Percentiles rank a stretch among this genome's conserved stretches.
Conservation (phyloP, 2,113 vertebrate species). For the Chelonoidis abingdonii region DNA sequence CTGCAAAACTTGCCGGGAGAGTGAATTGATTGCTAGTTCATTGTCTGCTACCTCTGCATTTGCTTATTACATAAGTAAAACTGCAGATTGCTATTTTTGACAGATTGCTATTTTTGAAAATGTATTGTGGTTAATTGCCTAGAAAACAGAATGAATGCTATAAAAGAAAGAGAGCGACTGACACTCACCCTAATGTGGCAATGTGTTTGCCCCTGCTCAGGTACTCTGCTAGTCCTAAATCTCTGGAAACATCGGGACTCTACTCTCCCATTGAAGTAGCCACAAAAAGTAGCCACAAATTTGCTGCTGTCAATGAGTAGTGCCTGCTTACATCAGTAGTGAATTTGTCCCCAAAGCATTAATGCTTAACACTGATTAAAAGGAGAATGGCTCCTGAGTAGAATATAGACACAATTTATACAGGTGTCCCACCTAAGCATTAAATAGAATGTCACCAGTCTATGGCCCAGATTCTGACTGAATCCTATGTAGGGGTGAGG, state of each 20-base stretch:
- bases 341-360: neutral
- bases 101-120: constrained; percentile 58
- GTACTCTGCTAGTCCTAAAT: neutral
- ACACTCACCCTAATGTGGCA: neutral
- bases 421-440: neutral
- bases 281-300: neutral
- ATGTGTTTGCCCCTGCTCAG: neutral
- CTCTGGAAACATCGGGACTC: neutral
- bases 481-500: neutral
- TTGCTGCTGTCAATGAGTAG: neutral
- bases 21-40: constrained; percentile 24
- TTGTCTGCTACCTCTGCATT: constrained; percentile 62
- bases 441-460: neutral
- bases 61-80: constrained; percentile 63
- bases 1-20: constrained; percentile 16
- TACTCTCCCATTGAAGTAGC: neutral
- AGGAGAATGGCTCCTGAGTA: neutral
- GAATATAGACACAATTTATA: neutral
- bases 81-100: constrained; percentile 65
- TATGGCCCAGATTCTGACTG: neutral
- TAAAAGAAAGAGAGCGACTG: neutral
- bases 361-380: neutral
- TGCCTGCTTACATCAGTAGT: neutral
- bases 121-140: constrained; percentile 60
- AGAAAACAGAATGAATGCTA: constrained; percentile 60